Evolutionary conservation across 2,113 vertebrate genomes (phyloP).

Genomic region (Elaphurus davidianus): DNA sequence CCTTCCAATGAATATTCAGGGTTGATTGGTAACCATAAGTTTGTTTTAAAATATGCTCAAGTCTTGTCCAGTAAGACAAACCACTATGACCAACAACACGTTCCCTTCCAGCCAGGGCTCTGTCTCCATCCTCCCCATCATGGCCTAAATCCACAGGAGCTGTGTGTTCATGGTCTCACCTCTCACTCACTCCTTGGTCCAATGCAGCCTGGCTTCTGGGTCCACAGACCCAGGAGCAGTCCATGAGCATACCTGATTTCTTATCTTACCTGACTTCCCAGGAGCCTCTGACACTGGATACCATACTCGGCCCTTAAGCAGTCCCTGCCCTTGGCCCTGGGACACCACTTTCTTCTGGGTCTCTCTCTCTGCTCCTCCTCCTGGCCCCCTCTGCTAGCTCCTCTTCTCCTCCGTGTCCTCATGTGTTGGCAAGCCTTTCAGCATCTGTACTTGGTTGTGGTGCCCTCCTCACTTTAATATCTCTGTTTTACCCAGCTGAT

Average conservation of each 20-base stretch:
- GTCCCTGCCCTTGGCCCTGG: background rate
- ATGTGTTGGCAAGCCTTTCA: fast-evolving
- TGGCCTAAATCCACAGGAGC: background rate
- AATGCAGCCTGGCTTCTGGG: background rate
- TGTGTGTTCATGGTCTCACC: background rate
- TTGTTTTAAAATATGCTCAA: background rate
- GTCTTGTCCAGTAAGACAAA: background rate
- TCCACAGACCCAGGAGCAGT: background rate
- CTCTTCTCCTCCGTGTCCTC: background rate
- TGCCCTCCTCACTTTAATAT: background rate
- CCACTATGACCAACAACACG: fast-evolving
- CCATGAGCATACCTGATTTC: fast-evolving
- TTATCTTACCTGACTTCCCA: background rate
- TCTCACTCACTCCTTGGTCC: background rate
- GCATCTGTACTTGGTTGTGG: no score
- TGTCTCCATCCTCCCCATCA: no score
- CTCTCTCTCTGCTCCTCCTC: background rate
- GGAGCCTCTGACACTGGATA: background rate
- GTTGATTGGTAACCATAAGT: background rate
- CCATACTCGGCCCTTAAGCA: background rate
- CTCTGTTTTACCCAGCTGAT: background rate
- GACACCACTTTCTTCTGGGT: fast-evolving
- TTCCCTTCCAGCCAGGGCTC: no score
- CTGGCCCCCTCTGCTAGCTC: background rate
- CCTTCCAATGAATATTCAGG: no score